Evolutionary conservation across 2,888 invertebrate species (phyloP), one percentile per base, ranked within the genome.

Genomic region (Leptinotarsa rubiginosa): DNA sequence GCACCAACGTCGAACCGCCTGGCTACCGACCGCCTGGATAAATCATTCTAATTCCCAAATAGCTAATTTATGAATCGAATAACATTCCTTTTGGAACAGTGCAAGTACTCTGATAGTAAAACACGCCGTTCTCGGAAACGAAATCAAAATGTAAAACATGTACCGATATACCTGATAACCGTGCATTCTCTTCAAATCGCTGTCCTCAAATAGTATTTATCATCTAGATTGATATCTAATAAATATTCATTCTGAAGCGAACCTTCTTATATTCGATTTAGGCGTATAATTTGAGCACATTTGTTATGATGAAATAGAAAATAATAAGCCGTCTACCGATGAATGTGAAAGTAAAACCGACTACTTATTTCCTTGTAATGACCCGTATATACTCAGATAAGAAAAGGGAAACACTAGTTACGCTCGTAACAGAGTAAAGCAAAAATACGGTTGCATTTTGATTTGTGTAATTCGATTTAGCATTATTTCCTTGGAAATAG

Each of bases 321-420:
- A 71, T 69, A 71, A 71, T 31, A 65, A 69, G 15, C 64, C 64
- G 65, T 75, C 75, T 50, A 49, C 47, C 62, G 67, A 73, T 70
- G 70, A 73, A 73, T 75, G 75, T 75, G 75, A 75, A 75, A 75
- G 75, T 75, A 73, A 75, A 73, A 70, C 66, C 52, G 25, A 62
- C 41, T 59, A 65, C 70, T 41, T 62, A 73, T 70, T 75, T 71
- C 70, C 69, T 72, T 68, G 47, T 75, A 73, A 75, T 70, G 64
- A 70, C 75, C 73, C 70, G 73, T 73, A 73, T 75, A 68, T 52
- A 70, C 56, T 68, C 67, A 47, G 70, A 73, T 73, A 73, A 69
- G 73, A 69, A 75, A 72, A 70, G 69, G 72, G 72, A 72, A 72
- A 59, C 66, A 65, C 25, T 16, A 41, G 62, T 62, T 62, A 62